phyloP scores from a whole-genome alignment of 2,888 invertebrate species.

The Nymphalis c-album region DNA sequence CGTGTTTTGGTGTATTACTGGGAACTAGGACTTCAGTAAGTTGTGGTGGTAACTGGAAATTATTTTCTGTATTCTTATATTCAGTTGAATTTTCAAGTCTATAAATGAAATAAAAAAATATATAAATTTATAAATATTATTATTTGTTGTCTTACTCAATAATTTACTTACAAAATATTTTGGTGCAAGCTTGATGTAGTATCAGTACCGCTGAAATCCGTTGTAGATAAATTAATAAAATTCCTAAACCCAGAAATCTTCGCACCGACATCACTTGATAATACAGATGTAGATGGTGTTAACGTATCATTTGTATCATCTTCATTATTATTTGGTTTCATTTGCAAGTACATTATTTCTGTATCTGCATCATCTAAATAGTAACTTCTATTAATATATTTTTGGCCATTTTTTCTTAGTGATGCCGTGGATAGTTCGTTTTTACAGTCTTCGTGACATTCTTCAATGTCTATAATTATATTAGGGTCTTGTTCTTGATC shows the following conservation, averaged over 20 bases:
- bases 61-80: slow-evolving; percentile 8
- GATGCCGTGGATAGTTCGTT: slow-evolving; percentile 39
- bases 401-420: slow-evolving; percentile 47
- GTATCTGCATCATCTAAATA: slow-evolving; percentile 66
- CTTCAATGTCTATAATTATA: slow-evolving; percentile 38
- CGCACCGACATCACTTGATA: slow-evolving; percentile 51
- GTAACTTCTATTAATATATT: slow-evolving; percentile 59
- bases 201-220: slow-evolving; percentile 40
- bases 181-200: slow-evolving; percentile 28
- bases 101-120: slow-evolving; percentile 5
- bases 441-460: slow-evolving; percentile 42
- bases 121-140: not conserved
- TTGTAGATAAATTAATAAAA: slow-evolving; percentile 41
- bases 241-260: slow-evolving; percentile 41
- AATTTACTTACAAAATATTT: slow-evolving; percentile 29
- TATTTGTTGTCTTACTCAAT: not conserved
- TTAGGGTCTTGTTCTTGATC: slow-evolving; percentile 44
- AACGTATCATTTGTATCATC: slow-evolving; percentile 43
- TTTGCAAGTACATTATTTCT: slow-evolving; percentile 59
- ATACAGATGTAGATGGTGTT: slow-evolving; percentile 52
- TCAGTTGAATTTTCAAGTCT: slow-evolving; percentile 5
- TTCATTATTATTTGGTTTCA: slow-evolving; percentile 47
- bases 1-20: slow-evolving; percentile 40
- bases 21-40: slow-evolving; percentile 40
- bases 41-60: slow-evolving; percentile 12